Conservation (phyloP, 2,113 vertebrate genomes). For the Pantherophis guttatus region DNA sequence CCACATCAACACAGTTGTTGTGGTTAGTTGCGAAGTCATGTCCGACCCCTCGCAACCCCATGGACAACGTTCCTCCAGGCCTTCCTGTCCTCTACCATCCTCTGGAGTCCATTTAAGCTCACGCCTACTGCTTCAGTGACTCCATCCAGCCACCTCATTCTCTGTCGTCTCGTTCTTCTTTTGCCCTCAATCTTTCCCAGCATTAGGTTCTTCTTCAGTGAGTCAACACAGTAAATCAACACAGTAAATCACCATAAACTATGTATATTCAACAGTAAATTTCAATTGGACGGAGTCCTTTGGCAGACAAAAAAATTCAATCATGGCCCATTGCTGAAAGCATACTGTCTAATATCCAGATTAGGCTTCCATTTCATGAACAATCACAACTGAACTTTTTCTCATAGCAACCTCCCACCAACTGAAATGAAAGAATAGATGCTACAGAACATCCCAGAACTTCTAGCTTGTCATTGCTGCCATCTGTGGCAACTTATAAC, state of each 20-base stretch:
- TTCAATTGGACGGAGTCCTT: neutral
- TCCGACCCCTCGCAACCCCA: too few relatives aligned
- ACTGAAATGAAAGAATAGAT: neutral
- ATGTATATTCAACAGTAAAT: neutral
- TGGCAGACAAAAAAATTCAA: neutral
- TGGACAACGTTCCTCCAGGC: too few relatives aligned
- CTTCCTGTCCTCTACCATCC: too few relatives aligned
- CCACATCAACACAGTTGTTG: neutral
- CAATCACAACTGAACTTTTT: neutral
- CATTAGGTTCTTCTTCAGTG: too few relatives aligned
- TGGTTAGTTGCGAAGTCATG: too few relatives aligned
- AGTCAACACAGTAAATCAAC: neutral
- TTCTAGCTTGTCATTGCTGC: neutral
- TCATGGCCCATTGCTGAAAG: neutral
- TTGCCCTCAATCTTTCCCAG: too few relatives aligned
- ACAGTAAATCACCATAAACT: neutral
- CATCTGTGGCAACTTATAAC: neutral
- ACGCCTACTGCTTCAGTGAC: too few relatives aligned
- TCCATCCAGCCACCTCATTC: too few relatives aligned
- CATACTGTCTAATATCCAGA: neutral
- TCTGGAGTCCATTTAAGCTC: too few relatives aligned
- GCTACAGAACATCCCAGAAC: neutral
- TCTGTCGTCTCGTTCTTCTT: too few relatives aligned
- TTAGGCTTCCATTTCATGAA: neutral
- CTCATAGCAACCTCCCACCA: neutral